Conservation (phyloP, 2,113 vertebrate species). For the Melanotaenia duboulayi region DNA sequence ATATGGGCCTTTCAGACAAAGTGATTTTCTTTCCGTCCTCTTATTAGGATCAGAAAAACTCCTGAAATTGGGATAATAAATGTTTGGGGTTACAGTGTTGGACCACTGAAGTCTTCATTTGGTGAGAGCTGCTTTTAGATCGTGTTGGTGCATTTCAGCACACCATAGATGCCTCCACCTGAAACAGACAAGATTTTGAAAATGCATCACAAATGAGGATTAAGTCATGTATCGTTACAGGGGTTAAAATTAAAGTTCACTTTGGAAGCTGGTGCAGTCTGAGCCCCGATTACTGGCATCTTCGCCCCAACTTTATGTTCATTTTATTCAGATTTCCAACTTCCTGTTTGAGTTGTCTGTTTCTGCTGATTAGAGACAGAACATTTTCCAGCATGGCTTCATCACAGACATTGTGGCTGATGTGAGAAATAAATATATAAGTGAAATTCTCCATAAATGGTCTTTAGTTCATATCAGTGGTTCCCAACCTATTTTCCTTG, state of each 20-base stretch:
- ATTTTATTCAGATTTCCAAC: neutral
- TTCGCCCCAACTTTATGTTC: too few relatives aligned
- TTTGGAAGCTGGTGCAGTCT: too few relatives aligned
- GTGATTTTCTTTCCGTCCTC: neutral
- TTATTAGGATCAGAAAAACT: neutral
- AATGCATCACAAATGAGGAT: too few relatives aligned
- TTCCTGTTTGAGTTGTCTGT: too few relatives aligned
- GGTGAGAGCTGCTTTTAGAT: conserved; percentile 36
- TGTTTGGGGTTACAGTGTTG: neutral
- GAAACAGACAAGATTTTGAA: conserved; percentile 12
- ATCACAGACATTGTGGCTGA: too few relatives aligned
- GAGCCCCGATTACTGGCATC: too few relatives aligned
- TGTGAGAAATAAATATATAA: too few relatives aligned
- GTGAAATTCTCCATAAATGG: neutral
- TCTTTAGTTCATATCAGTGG: too few relatives aligned
- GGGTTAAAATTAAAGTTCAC: too few relatives aligned
- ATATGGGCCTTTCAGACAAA: conserved; percentile 35
- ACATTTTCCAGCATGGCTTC: neutral
- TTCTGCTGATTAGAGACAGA: neutral
- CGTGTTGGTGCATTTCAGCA: conserved; percentile 68
- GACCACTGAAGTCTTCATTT: neutral
- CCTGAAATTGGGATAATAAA: neutral
- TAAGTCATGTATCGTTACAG: too few relatives aligned
- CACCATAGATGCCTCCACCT: conserved; percentile 79
- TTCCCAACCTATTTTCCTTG: too few relatives aligned